Percentiles rank a stretch among this genome's conserved stretches.
phyloP scores from a whole-genome alignment of 2,888 invertebrate genomes.

The Diarsia dahlii region DNA sequence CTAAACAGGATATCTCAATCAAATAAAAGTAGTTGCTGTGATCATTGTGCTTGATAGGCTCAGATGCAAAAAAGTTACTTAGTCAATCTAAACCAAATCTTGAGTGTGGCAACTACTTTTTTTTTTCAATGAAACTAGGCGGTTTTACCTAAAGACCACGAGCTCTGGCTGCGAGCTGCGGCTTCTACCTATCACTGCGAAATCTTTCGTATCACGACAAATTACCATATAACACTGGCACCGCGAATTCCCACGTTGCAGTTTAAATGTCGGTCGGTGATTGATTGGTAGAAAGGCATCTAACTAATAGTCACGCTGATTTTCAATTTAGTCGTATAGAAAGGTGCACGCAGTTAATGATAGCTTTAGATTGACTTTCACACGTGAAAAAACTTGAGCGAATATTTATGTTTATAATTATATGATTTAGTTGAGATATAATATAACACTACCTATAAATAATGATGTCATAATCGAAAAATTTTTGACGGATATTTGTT shows the following conservation, averaged over 20 bases:
- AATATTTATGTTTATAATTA: constrained; percentile 7
- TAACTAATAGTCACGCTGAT: constrained; percentile 39
- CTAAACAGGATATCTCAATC: too few relatives aligned
- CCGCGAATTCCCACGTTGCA: constrained; percentile 16
- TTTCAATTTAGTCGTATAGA: constrained; percentile 48
- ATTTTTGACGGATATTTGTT: neutral
- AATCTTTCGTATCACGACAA: too few relatives aligned
- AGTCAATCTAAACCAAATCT: too few relatives aligned
- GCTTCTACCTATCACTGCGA: too few relatives aligned
- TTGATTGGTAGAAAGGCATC: constrained; percentile 46
- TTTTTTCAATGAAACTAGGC: too few relatives aligned
- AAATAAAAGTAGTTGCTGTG: too few relatives aligned
- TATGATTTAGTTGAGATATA: neutral
- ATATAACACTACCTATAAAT: neutral
- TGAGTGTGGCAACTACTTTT: too few relatives aligned
- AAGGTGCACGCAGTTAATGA: constrained; percentile 45
- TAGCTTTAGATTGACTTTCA: constrained; percentile 49
- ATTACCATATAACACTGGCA: constrained; percentile 1
- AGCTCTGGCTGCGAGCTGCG: too few relatives aligned
- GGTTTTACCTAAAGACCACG: too few relatives aligned
- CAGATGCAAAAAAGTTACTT: too few relatives aligned
- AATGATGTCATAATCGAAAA: neutral
- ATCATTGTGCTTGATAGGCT: too few relatives aligned
- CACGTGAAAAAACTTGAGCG: constrained; percentile 24
- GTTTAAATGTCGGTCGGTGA: constrained; percentile 14